Base-by-base conservation (phyloP, 1,140 invertebrate species). In the Tenebrio molitor region DNA sequence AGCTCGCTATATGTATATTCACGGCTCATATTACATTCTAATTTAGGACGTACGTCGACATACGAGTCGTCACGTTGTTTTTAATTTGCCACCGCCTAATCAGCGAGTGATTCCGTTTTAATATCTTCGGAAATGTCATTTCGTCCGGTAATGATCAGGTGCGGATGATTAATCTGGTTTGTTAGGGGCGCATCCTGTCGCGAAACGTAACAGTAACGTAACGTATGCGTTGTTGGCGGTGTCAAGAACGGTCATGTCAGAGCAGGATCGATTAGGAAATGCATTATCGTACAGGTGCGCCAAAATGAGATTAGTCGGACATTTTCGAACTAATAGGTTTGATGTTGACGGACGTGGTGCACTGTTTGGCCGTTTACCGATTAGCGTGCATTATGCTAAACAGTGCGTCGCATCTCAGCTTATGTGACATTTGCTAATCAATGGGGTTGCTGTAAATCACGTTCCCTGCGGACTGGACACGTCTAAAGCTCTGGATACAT, bases 301-400 rank as follows among this genome's bases (percentile, higher is more conserved):
- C 71, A 67, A 71, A 70, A 67, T 34, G 41, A 50, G 69, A 77
- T 76, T 76, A 74, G 53, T 69, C 70, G 69, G 72, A 67, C 62
- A 69, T 78, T 74, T 71, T 69, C 33, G 29, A 66, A 76, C 69
- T 78, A 78, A 80, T 78, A 75, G 75, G 72, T 76, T 77, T 78
- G 76, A 76, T 76, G 77, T 74, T 74, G 77, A 80, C 70, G 72
- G 76, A 75, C 76, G 74, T 58, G 58, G 66, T 75, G 66, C 76
- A 77, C 69, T 73, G 75, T 76, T 77, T 72, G 74, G 70, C 63
- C 77, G 75, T 78, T 78, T 78, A 69, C 74, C 78, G 76, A 78
- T 80, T 80, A 78, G 71, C 73, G 69, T 76, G 75, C 78, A 78
- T 80, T 80, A 80, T 80, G 77, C 77, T 80, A 80, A 80, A 80